Evolutionary conservation across 2,888 invertebrate species (phyloP), one percentile per base, ranked within the genome.

Genomic region (Gnatocerus cornutus): DNA sequence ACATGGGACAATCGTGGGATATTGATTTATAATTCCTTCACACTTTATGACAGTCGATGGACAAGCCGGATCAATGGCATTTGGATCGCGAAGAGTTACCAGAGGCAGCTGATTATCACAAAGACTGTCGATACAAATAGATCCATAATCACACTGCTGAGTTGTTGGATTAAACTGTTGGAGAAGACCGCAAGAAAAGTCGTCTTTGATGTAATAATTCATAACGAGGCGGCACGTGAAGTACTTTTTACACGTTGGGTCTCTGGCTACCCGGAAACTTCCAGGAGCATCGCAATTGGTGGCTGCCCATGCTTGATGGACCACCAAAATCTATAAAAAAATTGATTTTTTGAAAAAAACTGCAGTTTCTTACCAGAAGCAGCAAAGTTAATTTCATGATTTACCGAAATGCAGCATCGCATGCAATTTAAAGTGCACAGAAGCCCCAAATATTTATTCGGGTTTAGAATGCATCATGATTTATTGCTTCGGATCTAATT

Each of bases 1-100:
- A 41, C 65, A 65, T n/a, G 56, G 12, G 16, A 56, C 48, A 13
- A 65, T 39, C 6, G 37, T 46, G 8, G 65, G 65, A 56, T 65
- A 65, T 14, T 56, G 56, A 13, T 55, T 56, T n/a, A n/a, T 37
- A 14, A 56, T 56, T 29, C 65, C 56, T 7, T 39, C 27, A 39
- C 65, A 65, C 50, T 58, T 43, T 33, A 65, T 65, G 30, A 41
- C 39, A 0, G 63, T 63, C n/a, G 12, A 8, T 27, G 39, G 14
- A 41, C 62, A 62, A 9, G 50, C 9, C 3, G 13, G 9, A 14
- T 62, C 50, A 50, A 52, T 6, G 1, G 62, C 62, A 62, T 62
- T 62, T 1, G 62, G 62, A 29, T 62, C 62, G n/a, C 41, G 27
- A 12, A 62, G n/a, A 12, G 13, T 29, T 7, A 14, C 21, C 41